These are phyloP conservation scores for Silurus lanzhouensis DNA, from an alignment of 2,797 vertebrate species.

Conservation along the genomic window DNA sequence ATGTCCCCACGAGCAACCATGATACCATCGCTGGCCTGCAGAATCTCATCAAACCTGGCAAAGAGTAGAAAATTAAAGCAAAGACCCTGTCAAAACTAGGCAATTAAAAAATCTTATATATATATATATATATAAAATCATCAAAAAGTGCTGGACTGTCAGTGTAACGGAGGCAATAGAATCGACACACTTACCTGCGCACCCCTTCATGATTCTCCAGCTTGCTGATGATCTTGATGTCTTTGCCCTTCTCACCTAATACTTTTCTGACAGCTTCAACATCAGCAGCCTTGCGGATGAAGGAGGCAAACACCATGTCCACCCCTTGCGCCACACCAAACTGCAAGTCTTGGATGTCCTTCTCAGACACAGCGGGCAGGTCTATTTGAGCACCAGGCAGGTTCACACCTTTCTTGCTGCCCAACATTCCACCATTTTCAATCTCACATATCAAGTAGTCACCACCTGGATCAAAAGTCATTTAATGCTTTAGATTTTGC, in stretches of 20 bases:
- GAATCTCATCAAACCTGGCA: slow-evolving; percentile 93
- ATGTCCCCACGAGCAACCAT: slow-evolving; percentile 98
- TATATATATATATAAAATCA: no score
- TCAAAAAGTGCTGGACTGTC: neutral
- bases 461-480: slow-evolving; percentile 70
- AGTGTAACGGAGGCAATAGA: neutral
- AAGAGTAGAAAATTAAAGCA: accelerated
- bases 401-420: slow-evolving; percentile 98
- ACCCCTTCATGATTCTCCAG: slow-evolving; percentile 98
- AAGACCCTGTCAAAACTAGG: neutral
- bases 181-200: slow-evolving; percentile 76
- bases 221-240: slow-evolving; percentile 99
- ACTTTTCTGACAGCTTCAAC: slow-evolving; percentile 90
- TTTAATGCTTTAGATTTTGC: slow-evolving; percentile 72
- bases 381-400: slow-evolving; percentile 92
- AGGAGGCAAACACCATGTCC: slow-evolving; percentile 98
- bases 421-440: slow-evolving; percentile 88
- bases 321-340: slow-evolving; percentile 94
- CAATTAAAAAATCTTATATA: neutral
- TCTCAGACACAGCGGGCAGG: slow-evolving; percentile 90
- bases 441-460: slow-evolving; percentile 84
- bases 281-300: slow-evolving; percentile 94
- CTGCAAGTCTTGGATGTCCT: slow-evolving; percentile 92
- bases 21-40: slow-evolving; percentile 96
- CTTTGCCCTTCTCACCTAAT: slow-evolving; percentile 93